These are phyloP conservation scores for Drosophila asahinai DNA, from an alignment of 1,140 invertebrate genomes.

Conservation along the genomic window DNA sequence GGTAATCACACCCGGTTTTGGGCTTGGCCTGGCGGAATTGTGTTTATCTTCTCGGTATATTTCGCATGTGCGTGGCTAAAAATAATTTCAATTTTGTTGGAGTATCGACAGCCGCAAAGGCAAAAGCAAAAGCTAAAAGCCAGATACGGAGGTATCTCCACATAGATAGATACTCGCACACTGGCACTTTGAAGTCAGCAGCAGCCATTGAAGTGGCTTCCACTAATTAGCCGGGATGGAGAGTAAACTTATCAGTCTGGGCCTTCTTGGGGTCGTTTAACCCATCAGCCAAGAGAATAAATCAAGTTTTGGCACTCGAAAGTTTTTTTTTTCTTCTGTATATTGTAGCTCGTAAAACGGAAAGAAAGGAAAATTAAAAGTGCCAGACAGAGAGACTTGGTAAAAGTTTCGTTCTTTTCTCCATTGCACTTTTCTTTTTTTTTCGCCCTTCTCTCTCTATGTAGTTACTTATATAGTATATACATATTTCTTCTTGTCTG, in stretches of 20 bases:
- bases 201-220: slow-evolving; percentile 31
- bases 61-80: slow-evolving; percentile 56
- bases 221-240: slow-evolving; percentile 50
- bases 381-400: slow-evolving; percentile 31
- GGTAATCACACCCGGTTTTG: slow-evolving; percentile 49
- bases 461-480: background rate
- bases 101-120: slow-evolving; percentile 36
- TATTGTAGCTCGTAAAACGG: slow-evolving; percentile 38
- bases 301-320: slow-evolving; percentile 49
- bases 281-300: slow-evolving; percentile 35
- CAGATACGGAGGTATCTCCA: slow-evolving; percentile 25
- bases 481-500: slow-evolving; percentile 38
- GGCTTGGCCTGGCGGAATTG: slow-evolving; percentile 44
- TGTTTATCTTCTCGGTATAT: slow-evolving; percentile 45
- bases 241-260: slow-evolving; percentile 35
- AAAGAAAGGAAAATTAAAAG: slow-evolving; percentile 53
- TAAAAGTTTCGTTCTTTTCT: slow-evolving; percentile 41
- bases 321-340: slow-evolving; percentile 18
- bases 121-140: slow-evolving; percentile 28
- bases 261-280: slow-evolving; percentile 40
- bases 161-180: background rate
- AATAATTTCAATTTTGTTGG: slow-evolving; percentile 42
- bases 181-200: slow-evolving; percentile 37
- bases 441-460: background rate
- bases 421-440: slow-evolving; percentile 26